Conservation (phyloP, 2,113 vertebrate species). For the Scatophagus argus region DNA sequence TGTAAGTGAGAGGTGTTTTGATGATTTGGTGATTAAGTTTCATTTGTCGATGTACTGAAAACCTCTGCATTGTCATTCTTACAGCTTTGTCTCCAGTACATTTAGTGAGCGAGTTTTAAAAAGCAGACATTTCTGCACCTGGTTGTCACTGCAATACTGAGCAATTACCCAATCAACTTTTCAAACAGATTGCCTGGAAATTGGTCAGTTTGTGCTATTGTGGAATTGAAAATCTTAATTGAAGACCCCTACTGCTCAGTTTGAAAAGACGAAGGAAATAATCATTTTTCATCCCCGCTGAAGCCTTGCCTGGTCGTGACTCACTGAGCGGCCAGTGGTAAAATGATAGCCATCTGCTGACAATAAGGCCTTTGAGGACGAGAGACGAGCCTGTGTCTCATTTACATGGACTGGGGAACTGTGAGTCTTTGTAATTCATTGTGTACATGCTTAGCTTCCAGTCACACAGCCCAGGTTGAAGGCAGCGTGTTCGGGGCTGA, state of each 20-base stretch:
- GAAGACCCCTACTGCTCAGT: neutral
- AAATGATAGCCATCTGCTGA: slow-evolving; percentile 66
- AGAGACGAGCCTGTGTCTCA: slow-evolving; percentile 67
- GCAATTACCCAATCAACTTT: neutral
- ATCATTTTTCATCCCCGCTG: slow-evolving; percentile 8
- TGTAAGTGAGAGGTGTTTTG: neutral
- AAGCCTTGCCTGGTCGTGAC: slow-evolving; percentile 17
- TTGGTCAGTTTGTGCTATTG: neutral
- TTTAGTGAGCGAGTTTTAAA: neutral
- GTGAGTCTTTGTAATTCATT: slow-evolving; percentile 75
- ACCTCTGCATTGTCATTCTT: neutral
- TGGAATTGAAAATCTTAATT: neutral
- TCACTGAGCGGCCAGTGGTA: slow-evolving; percentile 48
- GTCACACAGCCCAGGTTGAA: slow-evolving; percentile 23
- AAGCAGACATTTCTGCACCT: too few relatives aligned
- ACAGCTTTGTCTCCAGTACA: neutral
- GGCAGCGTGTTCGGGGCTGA: slow-evolving; percentile 50
- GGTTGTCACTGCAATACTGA: neutral
- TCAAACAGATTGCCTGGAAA: neutral
- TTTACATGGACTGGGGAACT: slow-evolving; percentile 78
- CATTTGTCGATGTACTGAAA: neutral
- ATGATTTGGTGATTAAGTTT: neutral
- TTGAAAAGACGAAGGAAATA: slow-evolving; percentile 6
- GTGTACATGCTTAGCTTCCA: slow-evolving; percentile 44
- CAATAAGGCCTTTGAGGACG: slow-evolving; percentile 77